A percentile compares a stretch with the other conserved stretches of the same genome.
Conservation (phyloP, 1,140 invertebrate genomes). For the Lordiphosa collinella region DNA sequence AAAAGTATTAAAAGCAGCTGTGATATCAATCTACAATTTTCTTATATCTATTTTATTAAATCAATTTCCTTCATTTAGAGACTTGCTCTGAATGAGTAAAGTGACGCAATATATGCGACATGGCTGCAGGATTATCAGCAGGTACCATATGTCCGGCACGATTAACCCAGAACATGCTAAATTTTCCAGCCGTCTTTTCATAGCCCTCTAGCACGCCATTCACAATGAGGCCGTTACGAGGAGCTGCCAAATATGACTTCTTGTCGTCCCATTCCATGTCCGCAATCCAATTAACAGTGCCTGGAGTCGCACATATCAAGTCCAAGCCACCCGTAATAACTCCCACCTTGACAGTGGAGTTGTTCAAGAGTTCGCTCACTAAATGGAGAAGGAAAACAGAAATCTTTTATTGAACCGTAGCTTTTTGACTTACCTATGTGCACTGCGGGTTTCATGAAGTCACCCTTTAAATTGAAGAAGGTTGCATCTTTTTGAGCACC, state of each 20-base stretch:
- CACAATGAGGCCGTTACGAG: constrained; percentile 82
- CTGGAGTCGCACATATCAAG: constrained; percentile 86
- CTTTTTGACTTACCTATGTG: constrained; percentile 81
- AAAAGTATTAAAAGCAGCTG: too few relatives aligned
- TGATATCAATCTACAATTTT: too few relatives aligned
- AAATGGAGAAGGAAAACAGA: constrained; percentile 3
- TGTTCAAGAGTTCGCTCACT: constrained; percentile 87
- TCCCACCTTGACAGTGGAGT: constrained; percentile 81
- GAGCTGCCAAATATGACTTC: constrained; percentile 80
- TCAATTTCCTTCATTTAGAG: too few relatives aligned
- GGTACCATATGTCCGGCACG: constrained; percentile 83
- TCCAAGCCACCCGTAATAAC: constrained; percentile 82
- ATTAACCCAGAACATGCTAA: constrained; percentile 87
- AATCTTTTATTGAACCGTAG: background rate
- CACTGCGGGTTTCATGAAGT: constrained; percentile 93
- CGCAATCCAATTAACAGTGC: constrained; percentile 86
- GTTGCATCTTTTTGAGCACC: constrained; percentile 83
- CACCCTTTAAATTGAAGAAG: constrained; percentile 83
- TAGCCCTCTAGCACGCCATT: constrained; percentile 84
- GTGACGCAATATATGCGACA: constrained; percentile 62
- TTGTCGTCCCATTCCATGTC: constrained; percentile 84
- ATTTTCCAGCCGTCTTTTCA: constrained; percentile 84
- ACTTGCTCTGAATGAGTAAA: constrained; percentile 62
- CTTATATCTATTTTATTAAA: too few relatives aligned
- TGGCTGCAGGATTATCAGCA: constrained; percentile 70